Evolutionary conservation across 2,113 vertebrate species (phyloP).

Genomic region (Macaca mulatta): DNA sequence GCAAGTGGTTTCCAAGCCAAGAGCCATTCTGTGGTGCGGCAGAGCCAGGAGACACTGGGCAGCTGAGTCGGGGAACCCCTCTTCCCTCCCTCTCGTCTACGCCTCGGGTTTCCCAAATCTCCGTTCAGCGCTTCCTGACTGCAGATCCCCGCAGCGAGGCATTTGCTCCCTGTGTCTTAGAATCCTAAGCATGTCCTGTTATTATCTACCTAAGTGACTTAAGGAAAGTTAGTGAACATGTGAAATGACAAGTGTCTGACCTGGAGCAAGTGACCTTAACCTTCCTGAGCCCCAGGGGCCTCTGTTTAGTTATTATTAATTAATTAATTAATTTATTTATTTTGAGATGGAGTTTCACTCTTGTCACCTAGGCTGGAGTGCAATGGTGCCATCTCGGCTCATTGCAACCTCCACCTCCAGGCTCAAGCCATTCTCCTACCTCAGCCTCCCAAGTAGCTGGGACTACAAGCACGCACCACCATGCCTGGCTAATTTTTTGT

Average conservation of each 20-base stretch:
- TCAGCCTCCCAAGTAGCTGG: neutral
- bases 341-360: neutral
- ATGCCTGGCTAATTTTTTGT: neutral
- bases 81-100: accelerated
- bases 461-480: neutral
- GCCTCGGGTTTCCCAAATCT: accelerated
- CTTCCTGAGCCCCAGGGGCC: neutral
- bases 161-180: accelerated
- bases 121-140: too few relatives aligned
- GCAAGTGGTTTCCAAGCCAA: neutral
- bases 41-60: accelerated
- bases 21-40: accelerated
- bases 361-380: neutral
- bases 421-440: neutral
- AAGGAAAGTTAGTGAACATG: accelerated
- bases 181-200: accelerated
- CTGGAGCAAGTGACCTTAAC: neutral
- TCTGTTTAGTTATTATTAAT: too few relatives aligned
- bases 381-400: neutral
- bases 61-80: accelerated
- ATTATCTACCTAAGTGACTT: accelerated
- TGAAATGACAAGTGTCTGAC: neutral
- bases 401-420: neutral
- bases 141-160: accelerated
- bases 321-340: neutral